Base-by-base conservation (phyloP, 1,140 invertebrate genomes). In the Scylla paramamosain region DNA sequence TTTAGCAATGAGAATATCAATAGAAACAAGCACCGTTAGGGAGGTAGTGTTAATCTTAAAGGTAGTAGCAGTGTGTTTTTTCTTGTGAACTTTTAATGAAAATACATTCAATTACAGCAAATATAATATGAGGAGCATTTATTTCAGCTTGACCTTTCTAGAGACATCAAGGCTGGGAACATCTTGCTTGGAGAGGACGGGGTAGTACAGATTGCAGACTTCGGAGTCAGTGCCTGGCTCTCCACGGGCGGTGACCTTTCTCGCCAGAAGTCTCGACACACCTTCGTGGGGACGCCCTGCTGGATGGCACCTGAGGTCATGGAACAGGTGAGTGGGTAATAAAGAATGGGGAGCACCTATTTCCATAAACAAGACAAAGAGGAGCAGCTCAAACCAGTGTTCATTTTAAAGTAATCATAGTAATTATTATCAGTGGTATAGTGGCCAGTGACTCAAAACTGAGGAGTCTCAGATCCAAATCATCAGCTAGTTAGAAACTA, bases 221-320 rank as follows among this genome's bases (percentile, higher is more conserved):
- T 99, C 96, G 99, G 99, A 96, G 99, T 99, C 0, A 98, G 98
- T 95, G 98, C 99, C 4, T 99, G 99, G 99, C 96, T 99, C 96
- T 98, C 99, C 93, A 98, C 99, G 32, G 98, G 99, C 94, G 97
- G 99, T 96, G 98, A 99, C 97, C 96, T 99, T 96, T 98, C 98
- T n/a, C 97, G 99, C 12, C 99, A 99, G 97, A 99, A 99, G 95
- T 97, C 97, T 2, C 96, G 98, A 92, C 97, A 98, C 96, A 98
- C 98, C 6, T 98, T 98, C 97, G 98, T 98, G 28, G 98, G 97
- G 8, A 98, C 97, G 4, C 97, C 99, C 0, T 99, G 99, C 97
- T 99, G 99, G 99, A 99, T 99, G 99, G 99, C 99, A n/a, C 99
- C 99, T 16, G 99, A 99, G 97, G 99, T 99, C 95, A 99, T 99